Base-by-base conservation (phyloP, 1,140 invertebrate genomes). In the Euwallacea fornicatus region DNA sequence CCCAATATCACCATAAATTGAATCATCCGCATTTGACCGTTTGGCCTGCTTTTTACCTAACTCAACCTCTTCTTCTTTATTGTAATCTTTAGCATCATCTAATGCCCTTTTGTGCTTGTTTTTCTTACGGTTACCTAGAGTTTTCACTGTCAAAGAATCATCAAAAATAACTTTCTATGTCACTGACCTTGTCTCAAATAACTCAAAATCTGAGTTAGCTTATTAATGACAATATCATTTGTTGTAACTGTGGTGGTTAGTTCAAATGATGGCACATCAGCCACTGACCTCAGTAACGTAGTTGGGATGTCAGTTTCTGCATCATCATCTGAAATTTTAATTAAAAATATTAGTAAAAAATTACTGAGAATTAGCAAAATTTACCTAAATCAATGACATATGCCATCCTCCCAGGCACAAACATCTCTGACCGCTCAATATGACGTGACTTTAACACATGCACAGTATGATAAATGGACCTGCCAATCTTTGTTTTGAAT, bases 201-300 rank as follows among this genome's bases (percentile, higher is more conserved):
- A 0, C 95, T 96, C 42, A 99, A 84, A 80, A 99, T 98, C 83
- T 99, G 96, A 0, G 96, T 95, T 7, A 99, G 81, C 82, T 99
- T 99, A 80, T 98, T 97, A 62, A 99, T 95, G 0, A 98, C 95
- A 41, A 93, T 97, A 76, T 98, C 96, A 80, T 98, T 97, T 11
- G 95, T 97, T 6, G 93, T 95, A 8, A 96, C 82, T 0, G 94
- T 93, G 0, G 93, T 89, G 41, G 90, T 86, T 76, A 90, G 82
- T 86, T 95, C 87, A 16, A 89, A 83, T 62, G 88, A 91, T 0
- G 95, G 94, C 56, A 97, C 94, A 79, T 99, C 98, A 6, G 93
- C 93, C 81, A 98, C 97, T 76, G 95, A 98, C 50, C 98, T 85
- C 54, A 99, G 93, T 8, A 98, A 79, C 0, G 97, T 99, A 0